phyloP scores from a whole-genome alignment of 1,140 invertebrate species.

The Laodelphax striatellus region DNA sequence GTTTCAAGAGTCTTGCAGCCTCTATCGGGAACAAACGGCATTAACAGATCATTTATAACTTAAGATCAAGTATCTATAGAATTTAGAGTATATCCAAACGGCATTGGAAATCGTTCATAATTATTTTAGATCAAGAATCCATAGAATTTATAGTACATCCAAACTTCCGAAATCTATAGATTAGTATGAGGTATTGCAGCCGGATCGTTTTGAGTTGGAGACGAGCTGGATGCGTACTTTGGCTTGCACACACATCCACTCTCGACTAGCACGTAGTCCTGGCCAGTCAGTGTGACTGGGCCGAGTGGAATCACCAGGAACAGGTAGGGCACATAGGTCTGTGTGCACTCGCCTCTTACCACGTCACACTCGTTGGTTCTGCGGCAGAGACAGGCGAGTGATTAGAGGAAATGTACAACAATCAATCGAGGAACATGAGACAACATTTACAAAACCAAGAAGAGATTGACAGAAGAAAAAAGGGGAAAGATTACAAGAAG shows the following conservation, averaged over 20 bases:
- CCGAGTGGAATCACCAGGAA: constrained; percentile 83
- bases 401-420: background rate
- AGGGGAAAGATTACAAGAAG: too few relatives aligned
- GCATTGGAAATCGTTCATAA: too few relatives aligned
- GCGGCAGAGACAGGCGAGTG: constrained; percentile 28
- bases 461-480: too few relatives aligned
- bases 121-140: too few relatives aligned
- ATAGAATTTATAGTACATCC: too few relatives aligned
- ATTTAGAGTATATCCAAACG: too few relatives aligned
- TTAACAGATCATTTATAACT: too few relatives aligned
- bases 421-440: background rate
- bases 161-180: too few relatives aligned
- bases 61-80: too few relatives aligned
- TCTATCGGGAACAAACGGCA: too few relatives aligned
- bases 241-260: constrained; percentile 84
- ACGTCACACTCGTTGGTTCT: constrained; percentile 79
- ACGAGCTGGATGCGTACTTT: constrained; percentile 44
- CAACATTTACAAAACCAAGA: background rate
- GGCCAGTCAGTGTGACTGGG: constrained; percentile 78
- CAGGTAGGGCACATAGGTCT: constrained; percentile 83
- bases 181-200: too few relatives aligned
- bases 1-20: too few relatives aligned
- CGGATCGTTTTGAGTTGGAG: background rate
- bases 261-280: constrained; percentile 85
- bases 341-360: constrained; percentile 76